These are phyloP conservation scores for Camponotus pennsylvanicus DNA, from an alignment of 1,140 invertebrate species.

Conservation along the genomic window DNA sequence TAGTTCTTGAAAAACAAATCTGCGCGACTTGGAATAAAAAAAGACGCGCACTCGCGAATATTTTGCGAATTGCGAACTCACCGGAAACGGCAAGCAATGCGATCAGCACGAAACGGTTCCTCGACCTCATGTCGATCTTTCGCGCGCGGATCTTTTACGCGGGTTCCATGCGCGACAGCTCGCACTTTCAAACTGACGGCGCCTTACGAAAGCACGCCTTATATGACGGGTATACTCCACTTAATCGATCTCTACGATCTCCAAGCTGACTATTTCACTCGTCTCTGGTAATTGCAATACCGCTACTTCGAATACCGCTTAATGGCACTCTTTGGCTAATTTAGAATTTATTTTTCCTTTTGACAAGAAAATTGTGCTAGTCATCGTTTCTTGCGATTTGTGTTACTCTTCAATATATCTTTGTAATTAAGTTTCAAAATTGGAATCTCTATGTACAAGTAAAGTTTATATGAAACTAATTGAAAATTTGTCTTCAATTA, in stretches of 20 bases:
- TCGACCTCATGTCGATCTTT: slow-evolving; percentile 70
- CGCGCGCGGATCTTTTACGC: slow-evolving; percentile 32
- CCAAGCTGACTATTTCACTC: slow-evolving; percentile 69
- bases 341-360: slow-evolving; percentile 1
- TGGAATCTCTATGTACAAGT: not conserved
- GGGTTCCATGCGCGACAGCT: slow-evolving; percentile 70
- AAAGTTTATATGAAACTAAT: not conserved
- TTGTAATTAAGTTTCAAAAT: slow-evolving; percentile 7
- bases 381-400: not conserved
- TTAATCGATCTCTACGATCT: slow-evolving; percentile 56
- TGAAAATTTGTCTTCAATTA: not conserved
- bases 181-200: slow-evolving; percentile 83
- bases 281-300: slow-evolving; percentile 23
- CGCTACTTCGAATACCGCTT: not conserved
- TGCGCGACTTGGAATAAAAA: not conserved
- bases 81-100: slow-evolving; percentile 63
- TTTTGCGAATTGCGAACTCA: slow-evolving; percentile 58
- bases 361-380: not conserved
- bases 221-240: slow-evolving; percentile 75
- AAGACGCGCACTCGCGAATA: slow-evolving; percentile 2
- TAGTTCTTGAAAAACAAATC: not conserved
- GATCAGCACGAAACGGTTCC: slow-evolving; percentile 54
- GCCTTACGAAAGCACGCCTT: slow-evolving; percentile 78
- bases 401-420: not conserved
- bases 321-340: not conserved